Evolutionary conservation across 2,797 vertebrate genomes (phyloP), one percentile per base, ranked within the genome.

Genomic region (Myotis findleyi): DNA sequence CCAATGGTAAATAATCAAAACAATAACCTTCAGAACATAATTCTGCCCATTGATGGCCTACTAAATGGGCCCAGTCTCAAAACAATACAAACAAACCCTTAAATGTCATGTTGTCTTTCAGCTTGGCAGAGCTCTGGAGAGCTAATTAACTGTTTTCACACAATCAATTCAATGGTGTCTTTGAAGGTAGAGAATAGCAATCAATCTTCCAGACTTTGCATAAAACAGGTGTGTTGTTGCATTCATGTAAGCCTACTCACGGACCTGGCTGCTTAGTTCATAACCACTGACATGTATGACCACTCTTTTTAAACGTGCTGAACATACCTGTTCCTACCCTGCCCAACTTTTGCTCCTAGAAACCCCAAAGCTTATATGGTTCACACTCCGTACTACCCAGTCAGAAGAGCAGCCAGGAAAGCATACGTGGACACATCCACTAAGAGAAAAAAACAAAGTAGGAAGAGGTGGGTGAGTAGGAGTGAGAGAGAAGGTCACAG

Each of bases 81-180:
- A 94, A 85, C 47, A 77, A 64, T 93, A 62, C 62, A 44, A 59
- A 72, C 62, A 55, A 3, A 18, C 12, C 33, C 8, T 44, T 25
- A 83, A 20, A 72, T n/a, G 6, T 71, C 59, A 55, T n/a, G 27
- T 18, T 4, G 47, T 62, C 75, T 92, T 69, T 57, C 62, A 87
- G 57, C 23, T 41, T 80, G 55, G 88, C 79, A 83, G 47, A 83
- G 53, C 66, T 89, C 87, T 66, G 11, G 36, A 94, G 91, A 91
- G 44, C 66, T 95, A 68, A 95, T 69, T 33, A 91, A 57, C n/a
- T 79, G n/a, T 64, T 82, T 87, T 66, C 57, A 66, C 21, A 88
- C 18, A 47, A 41, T 75, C 68, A 68, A 51, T 55, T 41, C 9
- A 5, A 38, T 36, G 44, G 82, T 53, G 44, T 75, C 55, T 92